These are phyloP conservation scores for Chlorodrepanis virens DNA, from an alignment of 2,113 vertebrate species.

Conservation along the genomic window DNA sequence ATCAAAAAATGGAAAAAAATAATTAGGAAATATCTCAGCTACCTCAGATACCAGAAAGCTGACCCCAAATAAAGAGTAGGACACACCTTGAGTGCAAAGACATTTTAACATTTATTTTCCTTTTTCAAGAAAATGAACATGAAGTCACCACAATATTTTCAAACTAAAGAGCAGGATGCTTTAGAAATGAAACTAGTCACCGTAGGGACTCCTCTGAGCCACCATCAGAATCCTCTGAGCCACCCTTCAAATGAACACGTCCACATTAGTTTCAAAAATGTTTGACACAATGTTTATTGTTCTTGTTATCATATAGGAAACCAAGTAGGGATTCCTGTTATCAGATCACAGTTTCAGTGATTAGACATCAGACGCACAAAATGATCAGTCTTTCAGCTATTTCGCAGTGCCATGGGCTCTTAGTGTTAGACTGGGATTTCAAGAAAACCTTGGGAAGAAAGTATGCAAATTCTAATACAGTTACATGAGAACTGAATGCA, in stretches of 20 bases:
- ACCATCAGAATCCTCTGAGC: not conserved
- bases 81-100: not conserved
- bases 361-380: not conserved
- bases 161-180: not conserved
- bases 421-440: not conserved
- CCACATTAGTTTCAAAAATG: not conserved
- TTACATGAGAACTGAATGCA: not conserved
- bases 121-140: not conserved
- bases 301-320: not conserved
- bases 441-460: not conserved
- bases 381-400: not conserved
- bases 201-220: not conserved
- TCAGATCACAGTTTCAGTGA: not conserved
- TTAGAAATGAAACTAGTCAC: not conserved
- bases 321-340: not conserved
- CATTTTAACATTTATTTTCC: not conserved
- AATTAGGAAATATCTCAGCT: not conserved
- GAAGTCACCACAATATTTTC: not conserved
- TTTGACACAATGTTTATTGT: not conserved
- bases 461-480: not conserved
- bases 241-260: accelerated
- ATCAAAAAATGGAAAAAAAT: not conserved
- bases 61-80: not conserved
- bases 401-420: not conserved
- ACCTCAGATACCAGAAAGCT: not conserved